Base-by-base conservation (phyloP, 1,140 invertebrate genomes). In the Trichonephila clavata region DNA sequence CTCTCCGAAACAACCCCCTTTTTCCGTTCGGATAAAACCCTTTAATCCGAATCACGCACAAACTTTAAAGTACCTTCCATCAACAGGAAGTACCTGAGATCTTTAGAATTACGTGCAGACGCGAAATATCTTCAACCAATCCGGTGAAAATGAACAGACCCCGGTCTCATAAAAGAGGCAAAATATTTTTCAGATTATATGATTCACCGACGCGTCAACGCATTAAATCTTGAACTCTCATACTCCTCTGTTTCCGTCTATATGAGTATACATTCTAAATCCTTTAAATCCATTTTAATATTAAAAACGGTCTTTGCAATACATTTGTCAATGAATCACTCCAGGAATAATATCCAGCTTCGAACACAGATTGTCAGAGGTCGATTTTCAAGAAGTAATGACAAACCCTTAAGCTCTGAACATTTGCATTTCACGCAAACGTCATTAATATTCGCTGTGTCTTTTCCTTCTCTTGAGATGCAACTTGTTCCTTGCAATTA, bases 291-390 rank as follows among this genome's bases (percentile, higher is more conserved):
- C 21, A 63, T 50, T 88, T 71, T 43, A 88, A 68, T 88, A 88
- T 88, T 71, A 88, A 88, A 88, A 88, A 88, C 32, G 63, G 63
- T 61, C 32, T 24, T 63, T 39, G 59, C 18, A 32, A 63, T 65
- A 57, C 32, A 88, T 88, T 88, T 71, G 86, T 71, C 86, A 88
- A 88, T 63, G 86, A 86, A 86, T 60, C 84, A 60, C 84, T 86
- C 60, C 21, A 50, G 39, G 20, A 63, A 61, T 60, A 88, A 68
- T 71, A 88, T 63, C 71, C 71, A 32, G 18, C 32, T 27, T 32
- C 18, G 14, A n/a, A 39, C 24, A 14, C 13, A 77, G 27, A 59
- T 24, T 39, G 24, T 59, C 18, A 24, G 14, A 39, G 61, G 61
- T 88, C 86, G 86, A 88, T 65, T n/a, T 68, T 18, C 86, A 20